Evolutionary conservation across 2,113 vertebrate species (phyloP).

Genomic region (Nymphicus hollandicus): DNA sequence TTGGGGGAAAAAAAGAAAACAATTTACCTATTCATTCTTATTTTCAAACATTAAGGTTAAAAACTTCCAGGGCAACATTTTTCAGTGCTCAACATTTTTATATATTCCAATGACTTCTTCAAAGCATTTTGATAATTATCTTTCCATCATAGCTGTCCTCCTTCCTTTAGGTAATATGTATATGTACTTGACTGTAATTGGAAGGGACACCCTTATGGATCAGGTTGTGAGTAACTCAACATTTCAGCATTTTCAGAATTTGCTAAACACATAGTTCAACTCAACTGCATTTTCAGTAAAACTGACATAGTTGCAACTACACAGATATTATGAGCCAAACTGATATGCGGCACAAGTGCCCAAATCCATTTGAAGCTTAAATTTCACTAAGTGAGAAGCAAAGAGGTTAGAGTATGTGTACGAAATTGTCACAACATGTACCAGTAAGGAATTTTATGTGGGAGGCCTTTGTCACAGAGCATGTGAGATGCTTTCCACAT

Average conservation of each 20-base stretch:
- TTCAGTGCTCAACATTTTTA: neutral
- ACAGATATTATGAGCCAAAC: neutral
- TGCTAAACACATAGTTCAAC: neutral
- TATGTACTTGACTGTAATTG: neutral
- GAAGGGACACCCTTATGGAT: neutral
- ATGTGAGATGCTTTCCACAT: neutral
- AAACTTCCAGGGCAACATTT: neutral
- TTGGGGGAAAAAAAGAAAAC: neutral
- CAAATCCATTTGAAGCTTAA: neutral
- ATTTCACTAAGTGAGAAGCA: neutral
- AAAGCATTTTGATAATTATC: neutral
- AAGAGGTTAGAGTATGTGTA: neutral
- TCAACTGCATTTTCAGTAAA: neutral
- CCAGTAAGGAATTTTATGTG: neutral
- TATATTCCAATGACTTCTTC: neutral
- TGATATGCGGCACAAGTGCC: neutral
- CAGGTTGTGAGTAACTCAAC: neutral
- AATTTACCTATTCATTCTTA: constrained; percentile 2
- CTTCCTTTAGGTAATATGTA: neutral
- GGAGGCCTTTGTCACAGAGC: neutral
- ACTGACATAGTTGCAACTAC: neutral
- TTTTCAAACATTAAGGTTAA: constrained; percentile 25
- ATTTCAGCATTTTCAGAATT: neutral
- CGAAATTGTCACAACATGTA: neutral
- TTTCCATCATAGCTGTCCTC: neutral